Percentiles rank a stretch among this genome's conserved stretches.
phyloP scores from a whole-genome alignment of 2,113 vertebrate species.

The Pelusios castaneus region DNA sequence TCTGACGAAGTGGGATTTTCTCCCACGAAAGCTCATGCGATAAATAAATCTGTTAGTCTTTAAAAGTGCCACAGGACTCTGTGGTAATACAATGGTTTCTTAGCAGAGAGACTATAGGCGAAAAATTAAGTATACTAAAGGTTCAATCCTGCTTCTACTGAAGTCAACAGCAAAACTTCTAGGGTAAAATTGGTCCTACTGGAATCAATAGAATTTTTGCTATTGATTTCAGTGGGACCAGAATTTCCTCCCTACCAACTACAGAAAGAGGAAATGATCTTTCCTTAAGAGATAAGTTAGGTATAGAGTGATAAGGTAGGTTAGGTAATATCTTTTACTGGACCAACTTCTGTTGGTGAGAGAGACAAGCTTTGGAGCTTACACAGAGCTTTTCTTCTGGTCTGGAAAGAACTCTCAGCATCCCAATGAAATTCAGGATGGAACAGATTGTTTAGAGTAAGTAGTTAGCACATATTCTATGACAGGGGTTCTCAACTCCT shows the following conservation, averaged over 20 bases:
- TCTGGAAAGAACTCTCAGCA: neutral
- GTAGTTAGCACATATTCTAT: neutral
- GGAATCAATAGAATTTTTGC: conserved; percentile 1
- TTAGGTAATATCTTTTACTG: neutral
- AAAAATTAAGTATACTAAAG: neutral
- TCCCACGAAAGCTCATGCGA: no score
- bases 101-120: neutral
- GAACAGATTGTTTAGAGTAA: neutral
- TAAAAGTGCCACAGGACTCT: no score
- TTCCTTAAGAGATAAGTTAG: neutral
- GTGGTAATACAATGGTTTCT: neutral
- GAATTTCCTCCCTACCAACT: conserved; percentile 28
- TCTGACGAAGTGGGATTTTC: no score
- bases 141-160: conserved; percentile 1
- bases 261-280: neutral
- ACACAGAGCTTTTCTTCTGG: neutral
- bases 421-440: neutral
- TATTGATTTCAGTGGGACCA: conserved; percentile 1
- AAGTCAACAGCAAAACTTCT: conserved; percentile 32
- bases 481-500: no score
- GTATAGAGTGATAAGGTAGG: neutral
- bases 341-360: neutral
- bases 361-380: neutral
- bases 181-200: neutral
- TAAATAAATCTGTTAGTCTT: no score